Conservation (phyloP, 1,140 invertebrate genomes). For the Habropoda laboriosa region DNA sequence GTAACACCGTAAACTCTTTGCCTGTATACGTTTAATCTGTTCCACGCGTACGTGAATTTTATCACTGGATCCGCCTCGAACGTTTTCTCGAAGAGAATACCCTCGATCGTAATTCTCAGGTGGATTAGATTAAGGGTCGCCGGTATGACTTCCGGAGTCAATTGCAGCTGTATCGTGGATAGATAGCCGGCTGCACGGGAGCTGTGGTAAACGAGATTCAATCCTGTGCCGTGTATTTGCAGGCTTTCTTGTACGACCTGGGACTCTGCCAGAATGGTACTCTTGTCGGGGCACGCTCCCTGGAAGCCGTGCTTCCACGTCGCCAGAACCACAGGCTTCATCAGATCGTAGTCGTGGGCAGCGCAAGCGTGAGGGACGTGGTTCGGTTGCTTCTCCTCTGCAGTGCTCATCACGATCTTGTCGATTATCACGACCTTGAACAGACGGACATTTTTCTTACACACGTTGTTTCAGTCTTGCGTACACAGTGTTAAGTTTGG, state of each 20-base stretch:
- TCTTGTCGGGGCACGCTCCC: conserved; percentile 95
- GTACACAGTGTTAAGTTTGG: background rate
- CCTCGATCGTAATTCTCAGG: conserved; percentile 95
- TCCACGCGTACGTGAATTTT: conserved; percentile 98
- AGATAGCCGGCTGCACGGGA: conserved; percentile 95
- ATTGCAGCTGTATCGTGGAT: conserved; percentile 96
- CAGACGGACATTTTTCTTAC: background rate
- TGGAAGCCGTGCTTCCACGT: conserved; percentile 99
- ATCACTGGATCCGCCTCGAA: conserved; percentile 98
- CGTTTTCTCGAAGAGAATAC: conserved; percentile 94
- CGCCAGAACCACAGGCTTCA: conserved; percentile 96
- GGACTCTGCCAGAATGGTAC: conserved; percentile 96
- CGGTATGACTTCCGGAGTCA: conserved; percentile 93
- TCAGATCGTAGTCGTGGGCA: conserved; percentile 95
- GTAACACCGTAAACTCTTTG: conserved; percentile 96
- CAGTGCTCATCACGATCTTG: conserved; percentile 91
- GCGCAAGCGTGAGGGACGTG: conserved; percentile 89
- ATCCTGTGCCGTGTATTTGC: conserved; percentile 94
- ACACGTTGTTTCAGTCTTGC: background rate
- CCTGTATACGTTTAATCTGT: conserved; percentile 96
- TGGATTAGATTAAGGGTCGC: conserved; percentile 92
- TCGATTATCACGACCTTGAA: conserved; percentile 93
- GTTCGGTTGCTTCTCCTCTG: conserved; percentile 87
- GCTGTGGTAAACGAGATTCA: conserved; percentile 97
- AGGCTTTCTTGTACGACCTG: conserved; percentile 97